Evolutionary conservation across 2,797 vertebrate species (phyloP).

Genomic region (Aplochiton taeniatus): DNA sequence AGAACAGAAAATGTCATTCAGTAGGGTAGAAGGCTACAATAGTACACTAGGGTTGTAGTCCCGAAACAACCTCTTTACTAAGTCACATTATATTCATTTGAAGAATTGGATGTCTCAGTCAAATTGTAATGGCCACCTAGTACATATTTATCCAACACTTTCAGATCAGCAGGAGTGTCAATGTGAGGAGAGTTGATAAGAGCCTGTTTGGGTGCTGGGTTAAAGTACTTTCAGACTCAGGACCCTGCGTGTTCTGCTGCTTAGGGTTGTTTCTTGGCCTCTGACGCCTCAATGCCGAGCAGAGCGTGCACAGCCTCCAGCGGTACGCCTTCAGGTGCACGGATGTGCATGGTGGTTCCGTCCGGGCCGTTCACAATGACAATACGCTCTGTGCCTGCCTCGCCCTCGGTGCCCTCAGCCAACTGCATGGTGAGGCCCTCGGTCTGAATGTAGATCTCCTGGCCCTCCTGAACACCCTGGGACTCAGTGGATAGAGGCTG

Average conservation of each 20-base stretch:
- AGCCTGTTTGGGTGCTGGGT: too few relatives aligned
- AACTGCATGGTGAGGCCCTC: slow-evolving; percentile 77
- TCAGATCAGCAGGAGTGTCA: too few relatives aligned
- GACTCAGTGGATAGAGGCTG: not conserved
- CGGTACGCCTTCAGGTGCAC: slow-evolving; percentile 74
- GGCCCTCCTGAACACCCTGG: slow-evolving; percentile 67
- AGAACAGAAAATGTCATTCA: too few relatives aligned
- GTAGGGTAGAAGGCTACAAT: not conserved
- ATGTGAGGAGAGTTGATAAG: too few relatives aligned
- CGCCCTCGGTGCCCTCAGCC: slow-evolving; percentile 57
- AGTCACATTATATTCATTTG: too few relatives aligned
- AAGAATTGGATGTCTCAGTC: too few relatives aligned
- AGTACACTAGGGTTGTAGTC: not conserved
- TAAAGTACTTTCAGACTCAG: too few relatives aligned
- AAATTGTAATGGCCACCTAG: too few relatives aligned
- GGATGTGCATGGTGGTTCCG: slow-evolving; percentile 79
- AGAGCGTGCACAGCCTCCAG: slow-evolving; percentile 79
- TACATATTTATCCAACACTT: too few relatives aligned
- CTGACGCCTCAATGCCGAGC: slow-evolving; percentile 75
- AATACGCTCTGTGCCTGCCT: slow-evolving; percentile 70
- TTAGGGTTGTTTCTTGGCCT: slow-evolving; percentile 56
- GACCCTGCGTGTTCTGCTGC: too few relatives aligned
- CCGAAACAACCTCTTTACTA: too few relatives aligned
- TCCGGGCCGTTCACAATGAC: slow-evolving; percentile 76
- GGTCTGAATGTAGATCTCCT: slow-evolving; percentile 81